A percentile compares a stretch with the other conserved stretches of the same genome.
Conservation (phyloP, 2,797 vertebrate species). For the Rhinophrynus dorsalis region DNA sequence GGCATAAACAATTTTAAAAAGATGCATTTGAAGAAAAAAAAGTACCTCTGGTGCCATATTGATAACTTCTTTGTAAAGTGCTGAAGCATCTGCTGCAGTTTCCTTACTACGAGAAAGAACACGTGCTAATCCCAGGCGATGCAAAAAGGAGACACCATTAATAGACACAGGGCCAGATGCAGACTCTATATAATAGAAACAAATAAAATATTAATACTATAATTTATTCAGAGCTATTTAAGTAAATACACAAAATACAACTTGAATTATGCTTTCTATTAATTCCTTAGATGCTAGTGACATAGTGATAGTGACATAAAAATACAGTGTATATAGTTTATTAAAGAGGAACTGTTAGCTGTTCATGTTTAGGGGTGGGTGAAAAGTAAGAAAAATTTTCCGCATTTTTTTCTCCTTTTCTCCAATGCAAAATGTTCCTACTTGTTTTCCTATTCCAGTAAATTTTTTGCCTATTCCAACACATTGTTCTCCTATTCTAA, state of each 20-base stretch:
- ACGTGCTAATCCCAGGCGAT: slow-evolving; percentile 65
- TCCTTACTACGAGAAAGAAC: slow-evolving; percentile 55
- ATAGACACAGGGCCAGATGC: slow-evolving; percentile 19
- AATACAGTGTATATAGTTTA: background rate
- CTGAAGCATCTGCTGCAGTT: slow-evolving; percentile 52
- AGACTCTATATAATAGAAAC: background rate
- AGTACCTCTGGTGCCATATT: slow-evolving; percentile 64
- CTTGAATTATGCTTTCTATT: background rate
- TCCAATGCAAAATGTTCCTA: no score
- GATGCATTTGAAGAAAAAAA: no score
- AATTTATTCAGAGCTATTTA: background rate
- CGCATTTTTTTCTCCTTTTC: no score
- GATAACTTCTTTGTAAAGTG: slow-evolving; percentile 65
- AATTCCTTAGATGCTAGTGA: no score
- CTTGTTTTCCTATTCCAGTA: no score
- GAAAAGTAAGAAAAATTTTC: no score
- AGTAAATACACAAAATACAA: background rate
- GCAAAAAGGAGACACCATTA: slow-evolving; percentile 60
- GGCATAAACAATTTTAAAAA: no score
- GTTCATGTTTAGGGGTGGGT: no score
- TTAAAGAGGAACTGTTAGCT: no score
- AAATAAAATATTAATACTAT: background rate
- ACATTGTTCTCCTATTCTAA: no score
- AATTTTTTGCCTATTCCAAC: no score
- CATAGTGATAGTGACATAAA: background rate